Evolutionary conservation across 2,113 vertebrate genomes (phyloP).

Genomic region (Emberiza fucata): DNA sequence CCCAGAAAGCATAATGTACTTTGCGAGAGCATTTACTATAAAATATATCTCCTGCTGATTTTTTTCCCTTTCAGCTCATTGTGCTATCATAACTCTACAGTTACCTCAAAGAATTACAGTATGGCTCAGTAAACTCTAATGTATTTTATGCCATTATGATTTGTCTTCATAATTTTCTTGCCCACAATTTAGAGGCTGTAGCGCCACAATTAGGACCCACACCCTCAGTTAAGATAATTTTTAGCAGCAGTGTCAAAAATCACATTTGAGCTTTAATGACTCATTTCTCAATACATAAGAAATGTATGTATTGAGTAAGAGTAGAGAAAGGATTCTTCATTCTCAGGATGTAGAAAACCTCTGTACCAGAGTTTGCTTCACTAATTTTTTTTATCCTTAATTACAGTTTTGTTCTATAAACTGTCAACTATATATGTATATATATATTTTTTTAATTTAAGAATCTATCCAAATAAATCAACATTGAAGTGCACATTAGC

Average conservation of each 20-base stretch:
- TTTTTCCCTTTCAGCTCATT: not conserved
- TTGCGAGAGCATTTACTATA: not conserved
- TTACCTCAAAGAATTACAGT: not conserved
- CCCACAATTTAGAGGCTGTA: not conserved
- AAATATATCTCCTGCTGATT: not conserved
- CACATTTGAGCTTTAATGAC: not conserved
- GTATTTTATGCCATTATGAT: not conserved
- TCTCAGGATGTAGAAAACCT: not conserved
- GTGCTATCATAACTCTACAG: not conserved
- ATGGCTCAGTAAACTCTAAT: not conserved
- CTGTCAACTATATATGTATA: not conserved
- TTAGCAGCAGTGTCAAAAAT: slow-evolving; percentile 44
- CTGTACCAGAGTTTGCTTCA: not conserved
- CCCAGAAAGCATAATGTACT: not conserved
- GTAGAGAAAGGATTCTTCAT: not conserved
- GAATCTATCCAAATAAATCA: not conserved
- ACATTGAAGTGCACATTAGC: not conserved
- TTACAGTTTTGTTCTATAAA: slow-evolving; percentile 7
- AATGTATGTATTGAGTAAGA: not conserved
- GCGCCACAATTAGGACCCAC: not conserved
- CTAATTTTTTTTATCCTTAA: slow-evolving; percentile 28
- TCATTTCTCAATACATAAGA: slow-evolving; percentile 21
- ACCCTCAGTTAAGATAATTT: not conserved
- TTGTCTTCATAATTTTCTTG: not conserved
- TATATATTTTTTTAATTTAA: not conserved